phyloP scores from a whole-genome alignment of 2,797 vertebrate genomes.

The Mormyrus proboscirostris region DNA sequence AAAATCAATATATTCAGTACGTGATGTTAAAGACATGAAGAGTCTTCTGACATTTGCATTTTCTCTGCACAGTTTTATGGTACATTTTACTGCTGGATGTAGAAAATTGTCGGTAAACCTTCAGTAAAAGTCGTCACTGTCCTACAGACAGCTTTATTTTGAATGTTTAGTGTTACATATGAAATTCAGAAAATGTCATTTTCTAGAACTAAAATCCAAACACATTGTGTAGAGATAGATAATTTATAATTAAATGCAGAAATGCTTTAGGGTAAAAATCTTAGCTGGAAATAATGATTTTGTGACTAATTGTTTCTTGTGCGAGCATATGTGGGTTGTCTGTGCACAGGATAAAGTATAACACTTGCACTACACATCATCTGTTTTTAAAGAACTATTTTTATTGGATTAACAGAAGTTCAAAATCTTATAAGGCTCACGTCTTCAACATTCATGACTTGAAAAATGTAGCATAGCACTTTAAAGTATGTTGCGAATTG shows the following conservation, averaged over 20 bases:
- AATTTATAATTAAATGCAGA: conserved; percentile 17
- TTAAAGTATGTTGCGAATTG: neutral
- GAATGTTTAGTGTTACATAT: neutral
- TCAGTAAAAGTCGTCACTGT: neutral
- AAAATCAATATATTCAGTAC: neutral
- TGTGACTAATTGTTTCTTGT: neutral
- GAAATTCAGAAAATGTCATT: neutral
- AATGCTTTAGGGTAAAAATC: conserved; percentile 7
- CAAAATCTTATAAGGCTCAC: neutral
- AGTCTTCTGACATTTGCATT: neutral
- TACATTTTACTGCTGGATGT: neutral
- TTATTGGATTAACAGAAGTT: conserved; percentile 15
- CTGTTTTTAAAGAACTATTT: neutral
- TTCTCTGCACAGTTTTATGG: neutral
- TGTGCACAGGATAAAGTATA: neutral
- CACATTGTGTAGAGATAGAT: neutral
- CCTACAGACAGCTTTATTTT: neutral
- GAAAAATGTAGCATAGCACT: neutral
- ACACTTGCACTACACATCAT: neutral
- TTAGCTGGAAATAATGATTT: neutral
- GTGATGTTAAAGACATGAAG: neutral
- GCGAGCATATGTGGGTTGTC: neutral
- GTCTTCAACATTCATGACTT: conserved; percentile 1
- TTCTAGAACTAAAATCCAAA: neutral
- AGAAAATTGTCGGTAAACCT: neutral